Percentiles rank a stretch among this genome's conserved stretches.
These are phyloP conservation scores for Melipona beecheii DNA, from an alignment of 2,888 invertebrate species.

Conservation along the genomic window DNA sequence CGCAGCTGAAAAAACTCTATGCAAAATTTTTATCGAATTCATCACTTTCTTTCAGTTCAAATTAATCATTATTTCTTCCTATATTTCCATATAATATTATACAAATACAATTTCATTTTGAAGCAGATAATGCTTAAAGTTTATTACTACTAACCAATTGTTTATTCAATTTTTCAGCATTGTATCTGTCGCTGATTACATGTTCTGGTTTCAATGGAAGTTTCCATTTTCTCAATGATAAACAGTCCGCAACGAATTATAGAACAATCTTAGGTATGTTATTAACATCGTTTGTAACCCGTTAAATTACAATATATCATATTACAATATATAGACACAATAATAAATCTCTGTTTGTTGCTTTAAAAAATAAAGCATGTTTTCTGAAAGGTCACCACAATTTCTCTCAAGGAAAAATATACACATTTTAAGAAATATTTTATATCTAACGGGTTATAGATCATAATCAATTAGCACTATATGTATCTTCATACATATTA, in stretches of 20 bases:
- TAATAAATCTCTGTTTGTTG: conserved; percentile 24
- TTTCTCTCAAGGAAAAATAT: conserved; percentile 18
- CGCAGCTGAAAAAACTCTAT: background rate
- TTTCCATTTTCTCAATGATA: conserved; percentile 12
- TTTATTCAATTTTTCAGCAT: conserved; percentile 21
- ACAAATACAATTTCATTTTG: conserved; percentile 7
- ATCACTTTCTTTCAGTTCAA: background rate
- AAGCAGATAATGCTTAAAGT: conserved; percentile 15
- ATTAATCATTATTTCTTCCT: background rate
- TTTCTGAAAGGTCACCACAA: background rate
- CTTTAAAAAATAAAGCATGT: conserved; percentile 48
- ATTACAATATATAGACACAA: background rate
- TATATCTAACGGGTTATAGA: conserved; percentile 22
- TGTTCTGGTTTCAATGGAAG: background rate
- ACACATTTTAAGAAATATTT: background rate
- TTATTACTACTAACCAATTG: conserved; percentile 5
- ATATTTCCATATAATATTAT: background rate
- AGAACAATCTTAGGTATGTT: conserved; percentile 12
- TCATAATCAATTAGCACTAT: conserved; percentile 37
- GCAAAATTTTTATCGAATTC: background rate
- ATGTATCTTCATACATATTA: conserved; percentile 7
- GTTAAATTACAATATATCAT: conserved; percentile 22
- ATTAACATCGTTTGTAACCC: conserved; percentile 19
- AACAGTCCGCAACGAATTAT: conserved; percentile 22
- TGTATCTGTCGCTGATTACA: conserved; percentile 7